Base-by-base conservation (phyloP, 1,140 invertebrate species). In the Heliothis subflexa region DNA sequence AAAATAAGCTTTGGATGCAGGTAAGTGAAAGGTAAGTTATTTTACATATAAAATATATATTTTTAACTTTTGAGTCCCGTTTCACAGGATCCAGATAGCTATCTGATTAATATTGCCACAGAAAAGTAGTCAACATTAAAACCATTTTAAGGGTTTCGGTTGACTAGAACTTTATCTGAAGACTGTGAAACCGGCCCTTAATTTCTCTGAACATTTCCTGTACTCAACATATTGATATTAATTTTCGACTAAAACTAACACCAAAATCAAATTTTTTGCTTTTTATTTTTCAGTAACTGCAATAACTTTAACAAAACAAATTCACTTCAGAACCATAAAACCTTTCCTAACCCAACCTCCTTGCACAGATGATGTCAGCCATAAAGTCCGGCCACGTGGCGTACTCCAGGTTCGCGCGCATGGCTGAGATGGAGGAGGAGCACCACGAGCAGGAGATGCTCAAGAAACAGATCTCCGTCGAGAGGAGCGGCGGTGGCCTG, bases 401-500 rank as follows among this genome's bases (percentile, higher is more conserved):
- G 5, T 98, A 99, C 91, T 99, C 98, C 25, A 95, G 98, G 78
- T 99, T 99, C 89, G 98, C 98, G 0, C 96, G 97, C 83, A 98
- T 99, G 96, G 98, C 98, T 0, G 98, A 99, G 91, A 96, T 98
- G 95, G 97, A 98, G 87, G 97, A 98, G 89, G 96, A 97, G 62
- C 96, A 97, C 80, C 96, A 97, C 74, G 97, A 98, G 82, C 96
- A 96, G 81, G 97, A 97, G 83, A 90, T 93, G 73, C 91, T 97
- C 28, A 97, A 97, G 88, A 97, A 96, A 90, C 96, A 97, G 88
- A 98, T 99, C 85, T 96, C 97, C 47, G 98, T 99, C 0, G 98
- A 99, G 89, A 96, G 99, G 83, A 99, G 98, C 85, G 98, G 99
- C 1, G 99, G 99, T 86, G 99, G 99, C 81, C 94, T 99, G 81